Evolutionary conservation across 2,113 vertebrate genomes (phyloP).

Genomic region (Sisor rabdophorus): DNA sequence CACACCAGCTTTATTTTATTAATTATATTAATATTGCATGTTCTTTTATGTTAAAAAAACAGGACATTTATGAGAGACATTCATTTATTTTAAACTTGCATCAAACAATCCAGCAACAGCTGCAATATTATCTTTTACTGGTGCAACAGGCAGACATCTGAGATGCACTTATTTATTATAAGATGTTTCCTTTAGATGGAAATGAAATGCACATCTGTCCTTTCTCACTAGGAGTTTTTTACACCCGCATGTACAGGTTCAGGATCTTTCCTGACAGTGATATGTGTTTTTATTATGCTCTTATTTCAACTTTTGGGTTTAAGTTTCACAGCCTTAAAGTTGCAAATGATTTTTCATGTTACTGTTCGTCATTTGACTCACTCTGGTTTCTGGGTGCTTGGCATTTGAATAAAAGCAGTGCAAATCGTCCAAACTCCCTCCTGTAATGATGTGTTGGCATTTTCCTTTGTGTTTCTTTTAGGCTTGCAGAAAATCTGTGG

Average conservation of each 20-base stretch:
- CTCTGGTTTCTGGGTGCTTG: not conserved
- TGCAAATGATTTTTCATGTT: not conserved
- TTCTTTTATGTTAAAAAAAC: not conserved
- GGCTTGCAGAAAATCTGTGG: not conserved
- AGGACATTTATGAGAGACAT: not conserved
- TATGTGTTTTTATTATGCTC: not conserved
- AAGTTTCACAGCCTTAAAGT: not conserved
- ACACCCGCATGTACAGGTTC: not conserved
- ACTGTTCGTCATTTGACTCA: not conserved
- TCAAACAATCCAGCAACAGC: constrained; percentile 8
- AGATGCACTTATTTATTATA: not conserved
- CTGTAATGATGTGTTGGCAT: constrained; percentile 19
- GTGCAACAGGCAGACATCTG: constrained; percentile 1
- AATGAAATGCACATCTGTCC: constrained; percentile 8
- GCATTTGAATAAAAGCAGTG: not conserved
- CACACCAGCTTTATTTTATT: not conserved
- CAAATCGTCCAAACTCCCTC: not conserved
- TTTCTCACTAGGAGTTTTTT: not conserved
- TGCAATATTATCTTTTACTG: not conserved
- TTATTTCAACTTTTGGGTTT: not conserved
- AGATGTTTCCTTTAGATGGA: not conserved
- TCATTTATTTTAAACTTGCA: not conserved
- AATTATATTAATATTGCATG: not conserved
- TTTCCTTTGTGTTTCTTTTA: not conserved
- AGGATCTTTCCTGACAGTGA: not conserved